Evolutionary conservation across 2,888 invertebrate species (phyloP).

Genomic region (Synergus laeviventris): DNA sequence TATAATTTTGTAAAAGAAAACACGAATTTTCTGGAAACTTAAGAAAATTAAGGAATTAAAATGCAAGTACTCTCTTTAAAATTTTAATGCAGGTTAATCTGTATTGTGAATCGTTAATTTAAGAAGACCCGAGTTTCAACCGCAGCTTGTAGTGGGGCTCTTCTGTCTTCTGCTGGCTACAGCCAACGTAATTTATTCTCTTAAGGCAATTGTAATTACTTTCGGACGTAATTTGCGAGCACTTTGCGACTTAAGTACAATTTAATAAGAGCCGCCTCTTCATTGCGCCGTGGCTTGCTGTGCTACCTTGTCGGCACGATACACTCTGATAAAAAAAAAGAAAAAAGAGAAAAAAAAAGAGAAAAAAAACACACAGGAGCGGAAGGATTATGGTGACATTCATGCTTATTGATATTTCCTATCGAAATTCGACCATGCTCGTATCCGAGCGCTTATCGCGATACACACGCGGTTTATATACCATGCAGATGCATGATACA

Average conservation of each 20-base stretch:
- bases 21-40: not conserved
- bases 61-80: slow-evolving; percentile 21
- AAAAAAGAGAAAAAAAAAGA: too few relatives aligned
- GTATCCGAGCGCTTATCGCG: slow-evolving; percentile 48
- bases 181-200: slow-evolving; percentile 39
- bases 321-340: not conserved
- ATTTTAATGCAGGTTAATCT: slow-evolving; percentile 14
- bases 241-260: slow-evolving; percentile 38
- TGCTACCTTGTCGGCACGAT: not conserved
- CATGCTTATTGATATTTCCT: slow-evolving; percentile 42
- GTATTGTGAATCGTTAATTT: slow-evolving; percentile 39
- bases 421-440: slow-evolving; percentile 48
- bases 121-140: slow-evolving; percentile 30
- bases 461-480: slow-evolving; percentile 52
- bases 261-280: slow-evolving; percentile 32
- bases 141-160: slow-evolving; percentile 27
- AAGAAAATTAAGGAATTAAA: slow-evolving; percentile 19
- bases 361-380: not conserved
- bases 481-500: slow-evolving; percentile 46
- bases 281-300: not conserved
- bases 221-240: slow-evolving; percentile 39
- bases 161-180: slow-evolving; percentile 21
- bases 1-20: not conserved
- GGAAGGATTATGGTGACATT: slow-evolving; percentile 21
- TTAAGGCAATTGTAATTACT: slow-evolving; percentile 40